Percentiles rank a stretch among this genome's conserved stretches.
phyloP scores from a whole-genome alignment of 2,888 invertebrate species.

The Prenolepis imparis region DNA sequence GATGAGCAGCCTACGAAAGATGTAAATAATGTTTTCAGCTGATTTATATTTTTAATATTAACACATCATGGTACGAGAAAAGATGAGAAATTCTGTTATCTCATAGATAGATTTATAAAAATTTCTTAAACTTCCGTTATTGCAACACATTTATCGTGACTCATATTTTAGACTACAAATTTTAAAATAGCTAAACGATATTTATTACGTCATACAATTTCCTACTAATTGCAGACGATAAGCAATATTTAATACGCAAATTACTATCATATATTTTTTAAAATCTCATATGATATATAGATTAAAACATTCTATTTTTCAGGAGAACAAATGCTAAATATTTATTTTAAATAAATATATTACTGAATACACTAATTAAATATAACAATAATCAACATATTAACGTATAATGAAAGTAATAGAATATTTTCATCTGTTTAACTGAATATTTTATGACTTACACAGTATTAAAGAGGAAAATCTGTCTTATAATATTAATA shows the following conservation, averaged over 20 bases:
- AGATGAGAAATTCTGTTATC: not conserved
- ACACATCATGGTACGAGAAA: not conserved
- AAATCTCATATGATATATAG: not conserved
- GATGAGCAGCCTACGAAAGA: conserved; percentile 69
- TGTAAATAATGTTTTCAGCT: conserved; percentile 19
- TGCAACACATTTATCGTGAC: not conserved
- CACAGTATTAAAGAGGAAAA: not conserved
- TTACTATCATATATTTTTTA: not conserved
- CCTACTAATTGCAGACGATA: not conserved
- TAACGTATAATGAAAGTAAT: no score
- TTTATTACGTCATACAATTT: not conserved
- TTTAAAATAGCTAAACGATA: not conserved
- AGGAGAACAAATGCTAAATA: not conserved
- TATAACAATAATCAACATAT: not conserved
- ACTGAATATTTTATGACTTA: not conserved
- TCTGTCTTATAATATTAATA: not conserved
- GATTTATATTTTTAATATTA: conserved; percentile 27
- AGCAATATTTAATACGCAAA: not conserved
- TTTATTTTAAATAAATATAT: not conserved
- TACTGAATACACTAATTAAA: not conserved
- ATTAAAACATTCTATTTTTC: conserved; percentile 2
- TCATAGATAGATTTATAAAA: conserved; percentile 7
- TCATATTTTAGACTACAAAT: not conserved
- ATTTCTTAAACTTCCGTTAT: not conserved
- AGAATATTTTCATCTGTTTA: not conserved